A percentile compares a stretch with the other conserved stretches of the same genome.
These are phyloP conservation scores for Drosophila saltans DNA, from an alignment of 1,140 invertebrate genomes.

Conservation along the genomic window DNA sequence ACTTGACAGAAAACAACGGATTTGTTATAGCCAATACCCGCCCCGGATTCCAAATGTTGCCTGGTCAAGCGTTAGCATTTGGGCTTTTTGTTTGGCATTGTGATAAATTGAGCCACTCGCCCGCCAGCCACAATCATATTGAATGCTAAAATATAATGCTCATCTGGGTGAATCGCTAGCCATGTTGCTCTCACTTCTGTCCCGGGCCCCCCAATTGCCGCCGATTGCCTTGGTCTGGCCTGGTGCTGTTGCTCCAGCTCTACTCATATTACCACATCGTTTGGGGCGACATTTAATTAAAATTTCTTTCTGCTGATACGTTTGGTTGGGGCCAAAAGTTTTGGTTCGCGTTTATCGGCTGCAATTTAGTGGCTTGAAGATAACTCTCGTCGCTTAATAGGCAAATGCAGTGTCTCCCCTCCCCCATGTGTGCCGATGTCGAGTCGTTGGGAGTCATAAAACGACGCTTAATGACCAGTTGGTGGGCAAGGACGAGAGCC, in stretches of 20 bases:
- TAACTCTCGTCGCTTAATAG: slow-evolving; percentile 74
- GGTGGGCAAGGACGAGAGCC: not conserved
- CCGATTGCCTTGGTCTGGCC: slow-evolving; percentile 2
- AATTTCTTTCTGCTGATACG: slow-evolving; percentile 70
- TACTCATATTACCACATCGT: slow-evolving; percentile 74
- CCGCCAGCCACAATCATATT: slow-evolving; percentile 74
- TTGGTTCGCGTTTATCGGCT: slow-evolving; percentile 63
- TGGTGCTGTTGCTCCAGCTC: slow-evolving; percentile 26
- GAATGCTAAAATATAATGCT: slow-evolving; percentile 76
- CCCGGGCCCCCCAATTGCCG: not conserved
- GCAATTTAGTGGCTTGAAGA: slow-evolving; percentile 80
- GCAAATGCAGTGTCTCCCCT: slow-evolving; percentile 29
- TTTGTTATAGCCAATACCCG: not conserved
- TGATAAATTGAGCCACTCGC: slow-evolving; percentile 75
- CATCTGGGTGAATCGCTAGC: slow-evolving; percentile 26
- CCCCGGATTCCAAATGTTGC: slow-evolving; percentile 26
- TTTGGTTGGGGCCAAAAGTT: slow-evolving; percentile 41
- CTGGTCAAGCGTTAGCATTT: slow-evolving; percentile 52
- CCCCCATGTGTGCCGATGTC: not conserved
- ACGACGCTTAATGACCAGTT: slow-evolving; percentile 68
- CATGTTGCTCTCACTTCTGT: slow-evolving; percentile 6
- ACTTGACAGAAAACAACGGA: slow-evolving; percentile 62
- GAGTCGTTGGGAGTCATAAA: slow-evolving; percentile 52
- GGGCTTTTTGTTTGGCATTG: slow-evolving; percentile 40
- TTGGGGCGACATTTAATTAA: slow-evolving; percentile 82